Percentiles rank a stretch among this genome's conserved stretches.
Conservation (phyloP, 1,140 invertebrate species). For the Drosophila asahinai region DNA sequence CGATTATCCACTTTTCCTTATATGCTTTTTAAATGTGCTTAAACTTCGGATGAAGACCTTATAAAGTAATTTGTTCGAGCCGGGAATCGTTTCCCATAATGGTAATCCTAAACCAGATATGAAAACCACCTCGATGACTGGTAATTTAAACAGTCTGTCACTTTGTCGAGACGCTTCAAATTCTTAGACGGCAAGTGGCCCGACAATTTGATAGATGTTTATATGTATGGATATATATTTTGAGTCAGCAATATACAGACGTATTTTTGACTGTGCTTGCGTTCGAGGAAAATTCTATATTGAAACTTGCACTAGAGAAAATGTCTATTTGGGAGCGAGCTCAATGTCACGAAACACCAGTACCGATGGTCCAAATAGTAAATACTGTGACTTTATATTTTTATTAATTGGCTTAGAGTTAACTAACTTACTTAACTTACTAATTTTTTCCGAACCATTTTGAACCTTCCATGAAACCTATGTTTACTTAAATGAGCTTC, state of each 20-base stretch:
- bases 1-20: neutral
- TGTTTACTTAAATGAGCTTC: too few species aligned
- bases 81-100: neutral
- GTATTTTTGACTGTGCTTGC: slow-evolving; percentile 9
- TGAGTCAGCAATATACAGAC: slow-evolving; percentile 20
- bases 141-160: slow-evolving; percentile 34
- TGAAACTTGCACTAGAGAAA: slow-evolving; percentile 4
- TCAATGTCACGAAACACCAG: slow-evolving; percentile 6
- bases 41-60: neutral
- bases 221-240: slow-evolving; percentile 8
- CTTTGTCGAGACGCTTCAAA: slow-evolving; percentile 14
- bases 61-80: neutral
- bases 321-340: slow-evolving; percentile 2
- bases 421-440: neutral
- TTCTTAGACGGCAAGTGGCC: slow-evolving; percentile 16
- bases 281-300: slow-evolving; percentile 50
- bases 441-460: neutral
- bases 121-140: slow-evolving; percentile 14
- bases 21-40: neutral
- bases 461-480: too few species aligned
- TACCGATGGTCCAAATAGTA: neutral
- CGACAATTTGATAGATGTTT: slow-evolving; percentile 11
- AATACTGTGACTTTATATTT: neutral
- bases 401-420: neutral
- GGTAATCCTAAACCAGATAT: slow-evolving; percentile 5